phyloP scores from a whole-genome alignment of 2,113 vertebrate species.

The Neolamprologus modestus region DNA sequence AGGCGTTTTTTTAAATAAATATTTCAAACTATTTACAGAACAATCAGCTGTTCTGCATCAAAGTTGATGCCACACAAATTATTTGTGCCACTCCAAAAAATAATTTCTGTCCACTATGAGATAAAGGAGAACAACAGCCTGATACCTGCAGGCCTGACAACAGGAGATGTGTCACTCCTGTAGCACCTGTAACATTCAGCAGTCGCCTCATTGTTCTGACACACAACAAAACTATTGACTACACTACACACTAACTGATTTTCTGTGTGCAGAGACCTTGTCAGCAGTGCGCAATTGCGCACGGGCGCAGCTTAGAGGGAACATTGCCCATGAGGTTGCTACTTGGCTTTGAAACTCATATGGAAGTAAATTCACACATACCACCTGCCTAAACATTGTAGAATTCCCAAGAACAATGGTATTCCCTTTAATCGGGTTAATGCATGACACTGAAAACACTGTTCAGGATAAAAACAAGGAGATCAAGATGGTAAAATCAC shows the following conservation, averaged over 20 bases:
- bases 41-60: neutral
- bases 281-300: neutral
- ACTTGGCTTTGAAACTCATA: neutral
- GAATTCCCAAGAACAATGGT: neutral
- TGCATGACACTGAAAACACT: neutral
- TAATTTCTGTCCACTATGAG: neutral
- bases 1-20: fast-evolving
- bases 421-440: fast-evolving
- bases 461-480: neutral
- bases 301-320: neutral
- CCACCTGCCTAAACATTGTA: neutral
- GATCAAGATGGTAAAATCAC: neutral
- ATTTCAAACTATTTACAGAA: neutral
- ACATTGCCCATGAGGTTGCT: neutral
- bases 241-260: neutral
- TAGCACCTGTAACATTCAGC: fast-evolving
- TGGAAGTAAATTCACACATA: fast-evolving
- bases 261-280: neutral
- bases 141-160: neutral
- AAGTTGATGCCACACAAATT: fast-evolving
- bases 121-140: neutral
- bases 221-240: neutral
- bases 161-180: fast-evolving
- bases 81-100: neutral
- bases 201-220: neutral